Evolutionary conservation across 2,113 vertebrate genomes (phyloP), one percentile per base, ranked within the genome.

Genomic region (Siphamia tubifer): DNA sequence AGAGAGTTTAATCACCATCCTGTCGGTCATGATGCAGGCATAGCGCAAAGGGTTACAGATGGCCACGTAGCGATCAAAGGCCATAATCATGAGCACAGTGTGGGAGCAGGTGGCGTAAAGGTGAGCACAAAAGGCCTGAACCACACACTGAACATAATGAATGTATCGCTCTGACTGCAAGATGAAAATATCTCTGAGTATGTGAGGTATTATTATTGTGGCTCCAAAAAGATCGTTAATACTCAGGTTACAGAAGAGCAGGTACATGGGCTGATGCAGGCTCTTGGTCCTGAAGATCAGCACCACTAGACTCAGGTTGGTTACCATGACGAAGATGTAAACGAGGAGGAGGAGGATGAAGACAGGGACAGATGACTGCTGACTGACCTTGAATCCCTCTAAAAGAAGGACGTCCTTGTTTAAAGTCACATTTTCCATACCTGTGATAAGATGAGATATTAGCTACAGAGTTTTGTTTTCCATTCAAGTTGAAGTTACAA

Each of bases 251-350:
- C 85, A 89, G 58, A 86, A 84, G 1, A 92, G 81, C 20, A 92
- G 63, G 12, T 90, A 89, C 90, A 92, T 90, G 28, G 90, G 90
- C 56, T 87, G 68, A 6, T 90, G 90, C 7, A 91, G 84, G 45
- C 69, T 84, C 15, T 51, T 74, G 79, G 12, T 90, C 65, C 2
- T 11, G 2, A 6, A 34, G 42, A 89, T 87, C 40, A 85, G 34
- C 2, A 74, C 1, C 30, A 90, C 21, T 24, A 90, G 40, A 0
- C 84, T 74, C 0, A 88, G 4, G 43, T 90, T 90, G 2, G 69
- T 73, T 16, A 79, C 17, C 42, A 88, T 25, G 20, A 30, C 77
- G 34, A 89, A 78, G 35, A 85, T 10, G 5, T 89, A 90, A 4
- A 71, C 11, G 34, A 90, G 3, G 7, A 91, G 43, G 25, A 90